Percentiles rank a stretch among this genome's conserved stretches.
phyloP scores from a whole-genome alignment of 2,113 vertebrate genomes.

The Brachionichthys hirsutus region DNA sequence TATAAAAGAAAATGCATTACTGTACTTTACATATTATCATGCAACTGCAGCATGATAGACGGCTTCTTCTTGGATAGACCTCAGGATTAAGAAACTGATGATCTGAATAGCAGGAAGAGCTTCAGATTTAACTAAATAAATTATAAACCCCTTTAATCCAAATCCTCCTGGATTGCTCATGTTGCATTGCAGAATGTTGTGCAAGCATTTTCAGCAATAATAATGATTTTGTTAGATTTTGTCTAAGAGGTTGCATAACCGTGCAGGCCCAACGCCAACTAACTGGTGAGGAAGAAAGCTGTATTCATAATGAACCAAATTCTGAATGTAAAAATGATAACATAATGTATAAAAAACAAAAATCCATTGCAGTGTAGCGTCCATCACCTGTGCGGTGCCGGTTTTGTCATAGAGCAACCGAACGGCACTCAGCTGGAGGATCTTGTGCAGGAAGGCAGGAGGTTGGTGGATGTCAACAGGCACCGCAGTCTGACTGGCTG shows the following conservation, averaged over 20 bases:
- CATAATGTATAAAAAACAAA: neutral
- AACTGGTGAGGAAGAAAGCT: neutral
- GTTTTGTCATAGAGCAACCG: constrained; percentile 82
- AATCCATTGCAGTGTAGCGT: too few species aligned
- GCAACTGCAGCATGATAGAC: too few species aligned
- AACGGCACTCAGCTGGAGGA: constrained; percentile 85
- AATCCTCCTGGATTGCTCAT: neutral
- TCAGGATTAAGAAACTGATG: neutral
- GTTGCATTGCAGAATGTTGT: neutral
- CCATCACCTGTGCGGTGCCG: constrained; percentile 58
- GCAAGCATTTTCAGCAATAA: neutral
- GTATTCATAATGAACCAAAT: neutral
- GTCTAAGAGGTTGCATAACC: neutral
- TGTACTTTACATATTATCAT: neutral
- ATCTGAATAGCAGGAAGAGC: neutral
- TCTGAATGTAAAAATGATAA: neutral
- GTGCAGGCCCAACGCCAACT: neutral
- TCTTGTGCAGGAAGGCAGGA: constrained; percentile 89
- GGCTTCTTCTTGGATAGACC: too few species aligned
- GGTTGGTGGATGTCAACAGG: constrained; percentile 92
- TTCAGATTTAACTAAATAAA: neutral
- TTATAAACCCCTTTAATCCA: neutral
- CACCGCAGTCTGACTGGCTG: constrained; percentile 77
- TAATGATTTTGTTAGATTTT: neutral
- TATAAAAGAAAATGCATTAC: neutral